Evolutionary conservation across 2,888 invertebrate genomes (phyloP), one percentile per base, ranked within the genome.

Genomic region (Pelosia muscerda): DNA sequence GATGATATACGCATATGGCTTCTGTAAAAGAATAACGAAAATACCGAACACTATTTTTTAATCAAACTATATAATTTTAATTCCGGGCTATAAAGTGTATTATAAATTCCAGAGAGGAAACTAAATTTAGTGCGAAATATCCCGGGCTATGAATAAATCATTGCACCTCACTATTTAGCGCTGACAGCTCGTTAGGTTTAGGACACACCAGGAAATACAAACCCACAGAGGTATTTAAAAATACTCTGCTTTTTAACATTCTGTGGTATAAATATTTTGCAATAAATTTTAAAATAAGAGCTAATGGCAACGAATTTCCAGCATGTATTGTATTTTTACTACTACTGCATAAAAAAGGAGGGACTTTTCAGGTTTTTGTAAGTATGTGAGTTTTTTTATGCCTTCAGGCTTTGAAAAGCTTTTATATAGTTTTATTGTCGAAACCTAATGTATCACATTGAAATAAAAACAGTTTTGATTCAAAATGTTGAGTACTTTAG

Each of bases 111-210:
- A 66, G 61, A 55, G 65, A 60, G 66, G 66, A 76, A 69, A 72
- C 67, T 75, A 76, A 79, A 78, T 81, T 79, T 78, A 68, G 76
- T 68, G 58, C 64, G 62, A 71, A 74, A 81, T 81, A 74, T 73
- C 68, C 62, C 72, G 65, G 55, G 26, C 68, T 69, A 68, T 81
- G 78, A 81, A 84, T 84, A 83, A 81, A 84, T 78, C 74, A 81
- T 76, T 71, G 71, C 76, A 70, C 74, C 72, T 82, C 84, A 76
- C 82, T 79, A 79, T 83, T 82, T 79, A 79, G 73, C 61, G 75
- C 34, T 75, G 83, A 77, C 79, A 74, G 74, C 54, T 23, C 59
- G 62, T 75, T 71, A 80, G 60, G 74, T 56, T 63, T 57, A 19
- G 67, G 56, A 28, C 71, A 74, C 66, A 79, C 63, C 4, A 34